Evolutionary conservation across 2,797 vertebrate genomes (phyloP).

Genomic region (Alca torda): DNA sequence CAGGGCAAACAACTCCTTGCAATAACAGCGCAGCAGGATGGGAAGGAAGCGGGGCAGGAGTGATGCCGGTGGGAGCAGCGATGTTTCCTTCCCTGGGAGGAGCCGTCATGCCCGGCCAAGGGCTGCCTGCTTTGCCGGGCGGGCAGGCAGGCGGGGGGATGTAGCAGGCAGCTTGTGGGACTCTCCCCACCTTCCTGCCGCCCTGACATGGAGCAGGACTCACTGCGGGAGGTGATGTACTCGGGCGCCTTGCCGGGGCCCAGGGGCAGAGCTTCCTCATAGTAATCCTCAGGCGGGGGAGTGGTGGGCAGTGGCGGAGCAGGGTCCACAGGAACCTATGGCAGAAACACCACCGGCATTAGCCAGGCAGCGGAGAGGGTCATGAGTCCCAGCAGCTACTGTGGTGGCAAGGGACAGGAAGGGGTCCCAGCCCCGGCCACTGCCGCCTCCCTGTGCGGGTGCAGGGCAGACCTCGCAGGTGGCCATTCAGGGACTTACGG

Average conservation of each 20-base stretch:
- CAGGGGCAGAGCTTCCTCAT: conserved; percentile 94
- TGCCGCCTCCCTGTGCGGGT: fast-evolving
- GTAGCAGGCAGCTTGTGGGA: not conserved
- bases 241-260: conserved; percentile 89
- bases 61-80: fast-evolving
- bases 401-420: not conserved
- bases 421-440: not conserved
- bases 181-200: not conserved
- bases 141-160: not conserved
- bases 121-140: not conserved
- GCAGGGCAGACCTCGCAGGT: not conserved
- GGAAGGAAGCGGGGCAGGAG: not conserved
- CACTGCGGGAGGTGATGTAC: conserved; percentile 88
- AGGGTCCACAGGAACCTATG: conserved; percentile 81
- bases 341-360: not conserved
- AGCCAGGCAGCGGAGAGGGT: not conserved
- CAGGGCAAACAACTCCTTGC: not conserved
- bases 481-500: conserved; percentile 55
- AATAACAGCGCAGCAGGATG: not conserved
- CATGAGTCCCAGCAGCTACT: not conserved
- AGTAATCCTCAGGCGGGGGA: conserved; percentile 94
- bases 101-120: fast-evolving
- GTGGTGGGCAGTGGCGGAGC: conserved; percentile 91
- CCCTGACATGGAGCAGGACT: conserved; percentile 14
- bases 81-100: not conserved